Conservation (phyloP, 2,113 vertebrate species). For the Odontophorus gujanensis region DNA sequence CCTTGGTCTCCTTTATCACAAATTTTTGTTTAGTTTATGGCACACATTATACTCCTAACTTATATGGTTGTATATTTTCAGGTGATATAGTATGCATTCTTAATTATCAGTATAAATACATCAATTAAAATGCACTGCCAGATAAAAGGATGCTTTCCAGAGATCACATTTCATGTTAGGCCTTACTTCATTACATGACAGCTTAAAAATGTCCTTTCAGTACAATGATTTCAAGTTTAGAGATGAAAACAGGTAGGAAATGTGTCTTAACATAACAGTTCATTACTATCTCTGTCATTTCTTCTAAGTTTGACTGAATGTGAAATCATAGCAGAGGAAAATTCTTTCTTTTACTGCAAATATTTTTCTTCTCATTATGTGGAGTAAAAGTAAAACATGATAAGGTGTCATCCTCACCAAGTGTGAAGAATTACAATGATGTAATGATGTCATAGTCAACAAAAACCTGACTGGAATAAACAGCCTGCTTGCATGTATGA, state of each 20-base stretch:
- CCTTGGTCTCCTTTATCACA: neutral
- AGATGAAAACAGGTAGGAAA: neutral
- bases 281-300: neutral
- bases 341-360: neutral
- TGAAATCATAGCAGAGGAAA: neutral
- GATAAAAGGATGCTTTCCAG: neutral
- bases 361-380: no score
- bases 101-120: neutral
- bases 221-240: neutral
- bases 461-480: conserved; percentile 6
- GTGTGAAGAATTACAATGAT: neutral
- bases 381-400: no score
- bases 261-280: neutral
- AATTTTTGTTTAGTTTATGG: neutral
- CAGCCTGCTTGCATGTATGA: neutral
- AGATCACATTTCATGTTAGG: neutral
- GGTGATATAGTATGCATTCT: neutral
- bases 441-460: neutral
- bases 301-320: neutral
- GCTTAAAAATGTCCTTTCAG: neutral
- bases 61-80: neutral
- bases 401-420: neutral
- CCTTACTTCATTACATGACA: neutral
- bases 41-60: neutral
- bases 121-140: neutral